Conservation (phyloP, 2,113 vertebrate species). For the Callorhinus ursinus region DNA sequence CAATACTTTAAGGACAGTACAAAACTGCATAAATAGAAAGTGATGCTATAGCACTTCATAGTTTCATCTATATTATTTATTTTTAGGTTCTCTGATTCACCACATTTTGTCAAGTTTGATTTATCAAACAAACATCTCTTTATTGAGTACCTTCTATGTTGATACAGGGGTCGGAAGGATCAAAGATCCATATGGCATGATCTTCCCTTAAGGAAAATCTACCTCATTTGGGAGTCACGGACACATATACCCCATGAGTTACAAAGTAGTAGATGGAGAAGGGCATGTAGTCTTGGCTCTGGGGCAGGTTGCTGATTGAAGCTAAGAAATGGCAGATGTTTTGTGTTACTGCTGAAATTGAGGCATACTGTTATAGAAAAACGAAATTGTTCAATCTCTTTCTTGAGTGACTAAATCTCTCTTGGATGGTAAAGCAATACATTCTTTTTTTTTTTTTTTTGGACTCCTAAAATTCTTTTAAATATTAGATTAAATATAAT, state of each 20-base stretch:
- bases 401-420: background rate
- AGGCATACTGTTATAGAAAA: background rate
- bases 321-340: background rate
- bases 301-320: background rate
- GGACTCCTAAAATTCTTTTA: background rate
- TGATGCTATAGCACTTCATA: background rate
- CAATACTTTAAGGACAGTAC: background rate
- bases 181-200: background rate
- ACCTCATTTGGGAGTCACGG: background rate
- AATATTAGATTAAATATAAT: background rate
- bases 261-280: too few species aligned
- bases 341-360: background rate
- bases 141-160: background rate
- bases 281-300: background rate
- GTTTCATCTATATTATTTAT: background rate
- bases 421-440: background rate
- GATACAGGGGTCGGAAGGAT: background rate
- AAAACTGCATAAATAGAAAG: background rate
- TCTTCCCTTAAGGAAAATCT: background rate
- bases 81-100: background rate
- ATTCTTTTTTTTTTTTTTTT: background rate
- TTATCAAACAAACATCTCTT: background rate
- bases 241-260: background rate
- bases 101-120: background rate
- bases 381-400: background rate